phyloP scores from a whole-genome alignment of 1,140 invertebrate genomes.

The Ooceraea biroi region DNA sequence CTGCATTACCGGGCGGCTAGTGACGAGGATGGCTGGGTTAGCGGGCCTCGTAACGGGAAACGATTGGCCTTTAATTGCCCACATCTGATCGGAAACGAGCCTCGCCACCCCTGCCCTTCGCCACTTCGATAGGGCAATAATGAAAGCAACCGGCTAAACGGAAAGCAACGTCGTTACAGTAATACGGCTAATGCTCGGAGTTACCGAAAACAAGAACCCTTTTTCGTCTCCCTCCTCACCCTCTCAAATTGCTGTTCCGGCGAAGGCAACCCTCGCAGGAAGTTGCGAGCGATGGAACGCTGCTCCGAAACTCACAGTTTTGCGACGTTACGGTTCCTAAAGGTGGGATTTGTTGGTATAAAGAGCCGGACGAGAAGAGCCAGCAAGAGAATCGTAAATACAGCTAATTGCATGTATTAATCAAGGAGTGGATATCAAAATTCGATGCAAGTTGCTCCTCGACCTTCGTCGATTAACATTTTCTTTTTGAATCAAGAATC shows the following conservation, averaged over 20 bases:
- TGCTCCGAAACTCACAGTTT: background rate
- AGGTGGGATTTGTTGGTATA: background rate
- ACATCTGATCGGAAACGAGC: conserved; percentile 74
- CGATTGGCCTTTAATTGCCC: conserved; percentile 75
- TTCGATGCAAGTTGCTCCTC: too few relatives aligned
- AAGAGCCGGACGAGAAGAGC: background rate
- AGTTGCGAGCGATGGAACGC: conserved; percentile 13
- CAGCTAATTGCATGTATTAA: background rate
- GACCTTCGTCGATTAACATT: background rate
- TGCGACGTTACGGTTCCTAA: background rate
- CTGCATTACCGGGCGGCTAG: conserved; percentile 49
- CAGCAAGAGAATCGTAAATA: too few relatives aligned
- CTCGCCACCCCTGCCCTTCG: conserved; percentile 15
- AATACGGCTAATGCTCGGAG: conserved; percentile 50
- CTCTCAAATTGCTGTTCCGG: background rate
- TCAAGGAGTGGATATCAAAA: background rate
- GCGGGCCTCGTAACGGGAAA: conserved; percentile 66
- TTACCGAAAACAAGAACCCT: conserved; percentile 62
- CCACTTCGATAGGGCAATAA: conserved; percentile 63
- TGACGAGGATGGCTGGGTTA: background rate
- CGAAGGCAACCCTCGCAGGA: conserved; percentile 1
- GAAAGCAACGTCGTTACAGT: conserved; percentile 62
- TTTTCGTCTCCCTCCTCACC: background rate
- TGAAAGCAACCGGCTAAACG: conserved; percentile 51
- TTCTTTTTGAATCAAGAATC: background rate